Evolutionary conservation across 2,797 vertebrate genomes (phyloP).

Genomic region (Peromyscus eremicus): DNA sequence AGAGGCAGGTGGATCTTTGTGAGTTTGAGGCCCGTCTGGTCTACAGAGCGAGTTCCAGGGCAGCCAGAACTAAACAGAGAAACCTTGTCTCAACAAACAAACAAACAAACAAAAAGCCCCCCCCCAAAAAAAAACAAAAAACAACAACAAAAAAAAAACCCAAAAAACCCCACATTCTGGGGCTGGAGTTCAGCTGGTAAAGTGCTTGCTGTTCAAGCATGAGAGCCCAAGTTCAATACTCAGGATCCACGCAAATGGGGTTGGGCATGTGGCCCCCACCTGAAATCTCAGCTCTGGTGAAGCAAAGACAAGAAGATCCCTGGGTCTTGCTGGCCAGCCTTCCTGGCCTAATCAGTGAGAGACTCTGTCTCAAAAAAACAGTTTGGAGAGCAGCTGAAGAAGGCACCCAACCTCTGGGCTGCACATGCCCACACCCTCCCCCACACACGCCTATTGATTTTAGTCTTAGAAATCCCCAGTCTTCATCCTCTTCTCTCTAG

Average conservation of each 20-base stretch:
- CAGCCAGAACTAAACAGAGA: neutral
- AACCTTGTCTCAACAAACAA: neutral
- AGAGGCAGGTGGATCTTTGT: neutral
- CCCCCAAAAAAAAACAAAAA: too few relatives aligned
- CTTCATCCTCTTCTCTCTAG: neutral
- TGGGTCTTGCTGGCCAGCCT: neutral
- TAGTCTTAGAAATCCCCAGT: neutral
- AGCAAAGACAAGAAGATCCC: neutral
- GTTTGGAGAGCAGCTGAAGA: neutral
- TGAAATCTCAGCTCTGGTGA: neutral
- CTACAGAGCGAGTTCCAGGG: neutral
- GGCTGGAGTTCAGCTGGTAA: neutral
- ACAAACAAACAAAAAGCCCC: too few relatives aligned
- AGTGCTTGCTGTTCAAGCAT: neutral
- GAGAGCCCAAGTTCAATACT: neutral
- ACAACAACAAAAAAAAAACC: neutral
- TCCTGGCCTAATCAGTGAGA: neutral
- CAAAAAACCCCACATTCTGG: neutral
- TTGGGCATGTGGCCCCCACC: neutral
- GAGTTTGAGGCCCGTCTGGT: neutral
- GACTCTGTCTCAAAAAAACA: neutral
- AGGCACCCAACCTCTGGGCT: too few relatives aligned
- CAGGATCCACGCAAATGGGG: neutral
- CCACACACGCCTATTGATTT: neutral
- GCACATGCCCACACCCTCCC: neutral